Percentiles rank a stretch among this genome's conserved stretches.
phyloP scores from a whole-genome alignment of 2,113 vertebrate genomes.

The Lipophrys pholis region DNA sequence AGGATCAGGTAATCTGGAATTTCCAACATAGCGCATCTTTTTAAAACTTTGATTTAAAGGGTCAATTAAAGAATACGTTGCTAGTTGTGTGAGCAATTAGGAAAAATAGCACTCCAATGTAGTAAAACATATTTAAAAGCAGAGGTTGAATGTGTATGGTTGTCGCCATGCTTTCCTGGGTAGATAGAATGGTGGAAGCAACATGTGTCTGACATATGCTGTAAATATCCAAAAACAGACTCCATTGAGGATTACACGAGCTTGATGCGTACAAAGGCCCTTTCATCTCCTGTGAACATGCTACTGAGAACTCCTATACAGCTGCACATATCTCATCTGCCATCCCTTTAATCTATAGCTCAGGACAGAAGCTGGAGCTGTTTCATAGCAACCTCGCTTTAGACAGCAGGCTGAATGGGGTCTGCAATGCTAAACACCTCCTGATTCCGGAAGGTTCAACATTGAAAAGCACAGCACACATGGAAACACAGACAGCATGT shows the following conservation, averaged over 20 bases:
- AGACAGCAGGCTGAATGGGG: constrained; percentile 10
- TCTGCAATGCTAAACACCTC: constrained; percentile 38
- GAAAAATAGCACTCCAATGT: no score
- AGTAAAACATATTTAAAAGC: no score
- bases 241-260: neutral
- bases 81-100: no score
- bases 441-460: neutral
- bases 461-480: neutral
- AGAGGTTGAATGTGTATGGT: neutral
- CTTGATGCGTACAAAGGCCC: neutral
- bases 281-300: neutral
- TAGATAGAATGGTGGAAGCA: no score
- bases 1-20: no score
- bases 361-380: constrained; percentile 17
- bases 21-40: no score
- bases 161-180: neutral
- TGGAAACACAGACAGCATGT: neutral
- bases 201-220: neutral
- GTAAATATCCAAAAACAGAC: neutral
- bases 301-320: neutral
- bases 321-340: neutral
- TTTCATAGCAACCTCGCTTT: constrained; percentile 57
- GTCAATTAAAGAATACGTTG: no score
- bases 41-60: no score
- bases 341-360: constrained; percentile 23